phyloP scores from a whole-genome alignment of 1,140 invertebrate genomes.

The Eriocheir sinensis region DNA sequence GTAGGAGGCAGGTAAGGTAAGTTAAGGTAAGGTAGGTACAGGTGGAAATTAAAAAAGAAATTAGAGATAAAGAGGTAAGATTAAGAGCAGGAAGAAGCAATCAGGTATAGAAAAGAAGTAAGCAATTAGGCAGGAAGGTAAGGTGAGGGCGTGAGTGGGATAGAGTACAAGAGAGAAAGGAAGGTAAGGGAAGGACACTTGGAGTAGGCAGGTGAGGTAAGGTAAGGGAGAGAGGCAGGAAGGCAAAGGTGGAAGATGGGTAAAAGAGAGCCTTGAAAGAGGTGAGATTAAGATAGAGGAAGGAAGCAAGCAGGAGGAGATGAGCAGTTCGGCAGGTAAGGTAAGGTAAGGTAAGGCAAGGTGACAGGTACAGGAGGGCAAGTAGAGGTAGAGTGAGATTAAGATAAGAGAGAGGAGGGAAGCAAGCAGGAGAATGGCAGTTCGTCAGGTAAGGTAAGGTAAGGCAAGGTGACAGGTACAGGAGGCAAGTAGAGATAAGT shows the following conservation, averaged over 20 bases:
- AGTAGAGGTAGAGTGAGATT: neutral
- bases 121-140: neutral
- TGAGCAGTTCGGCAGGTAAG: neutral
- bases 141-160: neutral
- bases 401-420: neutral
- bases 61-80: neutral
- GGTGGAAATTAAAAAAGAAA: neutral
- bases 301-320: neutral
- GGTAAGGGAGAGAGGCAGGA: neutral
- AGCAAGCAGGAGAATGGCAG: neutral
- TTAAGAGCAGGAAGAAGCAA: neutral
- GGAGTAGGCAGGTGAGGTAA: neutral
- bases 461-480: neutral
- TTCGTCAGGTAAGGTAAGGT: no score
- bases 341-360: no score
- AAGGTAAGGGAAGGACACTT: neutral
- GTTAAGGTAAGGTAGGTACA: neutral
- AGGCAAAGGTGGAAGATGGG: neutral
- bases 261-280: neutral
- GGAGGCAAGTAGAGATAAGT: neutral
- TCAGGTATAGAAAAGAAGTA: no score
- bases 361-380: neutral
- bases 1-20: neutral
- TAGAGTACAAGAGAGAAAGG: neutral
- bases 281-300: neutral